Conservation (phyloP, 1,140 invertebrate species). For the Zaprionus lachaisei region DNA sequence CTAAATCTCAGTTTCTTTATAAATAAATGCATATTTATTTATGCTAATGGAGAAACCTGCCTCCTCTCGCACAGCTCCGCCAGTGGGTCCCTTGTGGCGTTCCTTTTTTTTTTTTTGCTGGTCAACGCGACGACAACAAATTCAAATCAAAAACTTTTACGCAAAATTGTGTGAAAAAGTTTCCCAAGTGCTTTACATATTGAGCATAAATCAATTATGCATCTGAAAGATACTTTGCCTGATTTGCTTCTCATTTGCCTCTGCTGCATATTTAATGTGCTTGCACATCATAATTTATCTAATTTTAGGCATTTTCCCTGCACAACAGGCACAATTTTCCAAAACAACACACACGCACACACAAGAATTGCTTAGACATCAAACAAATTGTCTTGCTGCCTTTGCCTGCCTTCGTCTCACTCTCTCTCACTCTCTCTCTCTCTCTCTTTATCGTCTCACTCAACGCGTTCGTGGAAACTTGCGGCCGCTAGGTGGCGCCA, state of each 20-base stretch:
- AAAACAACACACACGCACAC: slow-evolving; percentile 10
- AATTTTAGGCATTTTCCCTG: slow-evolving; percentile 47
- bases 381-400: slow-evolving; percentile 14
- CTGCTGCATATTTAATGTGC: slow-evolving; percentile 46
- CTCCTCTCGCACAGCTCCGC: too few relatives aligned
- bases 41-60: slow-evolving; percentile 41
- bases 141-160: slow-evolving; percentile 48
- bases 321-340: slow-evolving; percentile 31
- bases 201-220: slow-evolving; percentile 78
- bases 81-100: neutral
- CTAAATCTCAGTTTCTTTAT: neutral
- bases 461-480: slow-evolving; percentile 30
- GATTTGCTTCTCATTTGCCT: neutral
- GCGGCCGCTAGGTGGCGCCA: slow-evolving; percentile 61
- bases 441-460: neutral
- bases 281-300: slow-evolving; percentile 54
- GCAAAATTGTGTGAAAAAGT: slow-evolving; percentile 54
- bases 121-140: slow-evolving; percentile 23
- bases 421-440: neutral
- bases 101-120: neutral
- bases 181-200: slow-evolving; percentile 49
- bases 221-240: slow-evolving; percentile 60
- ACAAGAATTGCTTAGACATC: slow-evolving; percentile 8
- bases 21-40: slow-evolving; percentile 51
- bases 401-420: neutral